Conservation (phyloP, 1,140 invertebrate species). For the Ceratosolen solmsi region DNA sequence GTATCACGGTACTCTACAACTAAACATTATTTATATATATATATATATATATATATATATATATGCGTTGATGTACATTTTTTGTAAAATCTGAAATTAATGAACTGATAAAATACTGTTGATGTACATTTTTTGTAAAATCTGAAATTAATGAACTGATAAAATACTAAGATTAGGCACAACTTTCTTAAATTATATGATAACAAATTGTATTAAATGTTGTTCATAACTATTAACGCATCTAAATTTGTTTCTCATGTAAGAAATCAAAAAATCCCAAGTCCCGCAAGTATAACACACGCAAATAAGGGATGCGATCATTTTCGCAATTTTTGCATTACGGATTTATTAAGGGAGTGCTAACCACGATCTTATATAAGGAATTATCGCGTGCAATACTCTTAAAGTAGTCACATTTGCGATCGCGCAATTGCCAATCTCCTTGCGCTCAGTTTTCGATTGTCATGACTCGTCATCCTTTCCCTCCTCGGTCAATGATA, state of each 20-base stretch:
- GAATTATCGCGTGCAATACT: background rate
- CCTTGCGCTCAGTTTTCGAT: background rate
- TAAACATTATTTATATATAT: background rate
- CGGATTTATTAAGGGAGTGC: background rate
- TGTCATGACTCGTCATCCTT: background rate
- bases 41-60: background rate
- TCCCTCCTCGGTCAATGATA: background rate
- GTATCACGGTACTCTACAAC: no score
- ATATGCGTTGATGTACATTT: background rate
- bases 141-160: no score
- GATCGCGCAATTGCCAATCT: background rate
- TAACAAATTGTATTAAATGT: no score
- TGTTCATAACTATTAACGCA: no score
- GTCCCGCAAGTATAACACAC: no score
- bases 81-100: no score
- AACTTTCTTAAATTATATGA: no score
- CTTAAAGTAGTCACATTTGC: background rate
- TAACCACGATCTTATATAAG: background rate
- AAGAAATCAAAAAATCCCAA: no score
- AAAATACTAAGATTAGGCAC: no score
- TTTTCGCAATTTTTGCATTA: background rate
- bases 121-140: background rate
- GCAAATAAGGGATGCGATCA: background rate
- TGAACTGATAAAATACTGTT: no score
- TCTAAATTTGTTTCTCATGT: no score